These are phyloP conservation scores for Rhyacophila brunnea DNA, from an alignment of 1,140 invertebrate genomes.

Conservation along the genomic window DNA sequence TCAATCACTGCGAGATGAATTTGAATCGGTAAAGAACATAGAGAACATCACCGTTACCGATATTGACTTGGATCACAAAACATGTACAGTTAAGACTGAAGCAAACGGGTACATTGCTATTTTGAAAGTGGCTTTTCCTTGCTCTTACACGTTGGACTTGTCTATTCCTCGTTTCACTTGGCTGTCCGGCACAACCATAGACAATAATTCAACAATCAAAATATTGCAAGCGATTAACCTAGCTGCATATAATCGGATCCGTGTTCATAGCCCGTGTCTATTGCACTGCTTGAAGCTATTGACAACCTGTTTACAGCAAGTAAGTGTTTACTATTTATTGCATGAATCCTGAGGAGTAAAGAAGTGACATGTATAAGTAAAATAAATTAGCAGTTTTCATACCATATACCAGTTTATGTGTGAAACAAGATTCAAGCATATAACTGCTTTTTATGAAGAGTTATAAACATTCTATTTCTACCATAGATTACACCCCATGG, in stretches of 20 bases:
- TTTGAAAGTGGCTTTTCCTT: constrained; percentile 78
- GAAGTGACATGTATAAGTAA: too few relatives aligned
- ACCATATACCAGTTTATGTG: too few relatives aligned
- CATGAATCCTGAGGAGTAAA: too few relatives aligned
- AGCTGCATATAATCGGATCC: constrained; percentile 50
- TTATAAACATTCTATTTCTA: too few relatives aligned
- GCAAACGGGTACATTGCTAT: constrained; percentile 72
- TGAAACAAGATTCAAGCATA: too few relatives aligned
- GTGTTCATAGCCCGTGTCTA: constrained; percentile 47
- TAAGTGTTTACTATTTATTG: too few relatives aligned
- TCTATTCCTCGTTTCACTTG: constrained; percentile 52
- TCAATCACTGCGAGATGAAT: constrained; percentile 78
- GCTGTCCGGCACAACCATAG: constrained; percentile 51
- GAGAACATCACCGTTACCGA: constrained; percentile 84
- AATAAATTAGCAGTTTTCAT: too few relatives aligned
- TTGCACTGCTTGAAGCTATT: constrained; percentile 51
- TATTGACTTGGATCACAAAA: constrained; percentile 70
- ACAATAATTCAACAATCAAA: constrained; percentile 49
- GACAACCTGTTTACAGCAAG: constrained; percentile 50
- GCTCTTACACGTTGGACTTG: constrained; percentile 68
- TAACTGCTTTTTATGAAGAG: too few relatives aligned
- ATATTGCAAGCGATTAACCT: constrained; percentile 51
- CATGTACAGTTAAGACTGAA: constrained; percentile 71
- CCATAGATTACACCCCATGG: too few relatives aligned
- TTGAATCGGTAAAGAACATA: constrained; percentile 74